Conservation (phyloP, 2,797 vertebrate species). For the Rhinoraja longicauda region DNA sequence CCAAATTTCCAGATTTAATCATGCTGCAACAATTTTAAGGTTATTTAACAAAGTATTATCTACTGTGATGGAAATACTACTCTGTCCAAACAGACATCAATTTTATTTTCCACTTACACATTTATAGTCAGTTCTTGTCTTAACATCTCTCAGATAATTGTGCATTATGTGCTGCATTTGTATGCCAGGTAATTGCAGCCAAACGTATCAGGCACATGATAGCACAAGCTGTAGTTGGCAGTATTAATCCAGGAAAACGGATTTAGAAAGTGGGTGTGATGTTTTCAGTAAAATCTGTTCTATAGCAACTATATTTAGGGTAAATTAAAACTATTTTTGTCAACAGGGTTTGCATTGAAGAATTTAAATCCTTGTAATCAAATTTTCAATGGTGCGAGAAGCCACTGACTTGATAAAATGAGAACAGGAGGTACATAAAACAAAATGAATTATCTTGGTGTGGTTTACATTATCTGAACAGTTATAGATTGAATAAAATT, state of each 20-base stretch:
- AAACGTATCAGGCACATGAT: not conserved
- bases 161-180: not conserved
- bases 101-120: constrained; percentile 5
- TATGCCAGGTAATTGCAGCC: not conserved
- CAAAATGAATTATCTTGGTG: not conserved
- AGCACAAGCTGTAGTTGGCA: not conserved
- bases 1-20: not conserved
- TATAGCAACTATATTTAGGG: not conserved
- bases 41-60: not conserved
- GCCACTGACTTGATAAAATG: not conserved
- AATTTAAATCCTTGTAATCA: not conserved
- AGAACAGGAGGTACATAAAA: not conserved
- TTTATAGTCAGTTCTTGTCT: constrained; percentile 16
- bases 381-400: not conserved
- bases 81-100: not conserved
- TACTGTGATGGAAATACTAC: not conserved
- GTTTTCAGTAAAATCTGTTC: not conserved
- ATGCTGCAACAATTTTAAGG: not conserved
- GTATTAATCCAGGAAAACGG: not conserved
- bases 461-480: not conserved
- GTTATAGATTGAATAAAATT: not conserved
- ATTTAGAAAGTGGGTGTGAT: not conserved
- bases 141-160: constrained; percentile 20
- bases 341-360: not conserved
- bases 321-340: not conserved